Base-by-base conservation (phyloP, 64 coral and sea anemone genomes). In the Orbicella faveolata region DNA sequence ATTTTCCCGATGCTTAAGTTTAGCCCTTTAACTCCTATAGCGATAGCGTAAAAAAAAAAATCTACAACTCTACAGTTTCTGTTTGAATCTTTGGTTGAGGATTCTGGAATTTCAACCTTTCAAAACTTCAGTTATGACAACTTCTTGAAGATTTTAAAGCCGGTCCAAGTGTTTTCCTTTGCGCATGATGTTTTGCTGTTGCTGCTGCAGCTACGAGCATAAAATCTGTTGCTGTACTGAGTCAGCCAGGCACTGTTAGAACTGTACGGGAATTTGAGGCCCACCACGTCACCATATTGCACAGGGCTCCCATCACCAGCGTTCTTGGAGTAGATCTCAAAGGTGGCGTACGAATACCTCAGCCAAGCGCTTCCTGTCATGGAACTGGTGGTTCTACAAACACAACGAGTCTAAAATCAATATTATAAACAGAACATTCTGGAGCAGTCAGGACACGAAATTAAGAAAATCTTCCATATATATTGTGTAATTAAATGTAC, bases 81-180 rank as follows among this genome's bases (percentile, higher is more conserved):
- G 14, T 37, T 77, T 20, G 20, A 77, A 77, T 74, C n/a, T 74
- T 12, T 74, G 72, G 72, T 74, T 74, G 72, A 74, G 34, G 72
- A 74, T 26, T 74, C 33, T 74, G 34, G 33, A 74, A 11, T 15
- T 35, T 25, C 55, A 74, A 1, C 25, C 0, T 3, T 34, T 14
- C n/a, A 74, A 74, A 14, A 18, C 9, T 75, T 84, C 84, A 16
- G 11, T 59, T 59, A 59, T 59, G 55, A 94, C 80, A 94, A 16
- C 36, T 44, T 82, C 79, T 94, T 94, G 74, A 90, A 94, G 39
- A 94, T 90, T 62, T 90, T 70, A 61, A 94, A 94, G 10, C 92
- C 92, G 30, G 68, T 61, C 1, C 20, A 37, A 10, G 54, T 23
- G 21, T 77, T 78, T 21, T 63, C 69, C 6, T 78, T 84, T 34